Evolutionary conservation across 2,113 vertebrate species (phyloP).

Genomic region (Microcebus griseorufus): DNA sequence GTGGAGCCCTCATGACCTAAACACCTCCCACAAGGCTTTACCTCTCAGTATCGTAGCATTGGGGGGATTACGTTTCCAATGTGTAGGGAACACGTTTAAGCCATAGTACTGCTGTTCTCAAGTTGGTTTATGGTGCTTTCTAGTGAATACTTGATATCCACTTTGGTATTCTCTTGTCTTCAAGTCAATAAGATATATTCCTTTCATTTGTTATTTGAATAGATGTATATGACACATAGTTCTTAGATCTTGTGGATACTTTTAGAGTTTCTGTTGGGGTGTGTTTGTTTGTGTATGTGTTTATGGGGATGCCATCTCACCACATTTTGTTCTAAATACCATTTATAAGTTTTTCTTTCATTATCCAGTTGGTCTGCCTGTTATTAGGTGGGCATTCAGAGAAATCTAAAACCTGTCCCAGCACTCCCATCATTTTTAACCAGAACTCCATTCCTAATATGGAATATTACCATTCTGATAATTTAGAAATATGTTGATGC

Average conservation of each 20-base stretch:
- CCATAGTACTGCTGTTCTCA: neutral
- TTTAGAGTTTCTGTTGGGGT: neutral
- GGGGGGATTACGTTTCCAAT: neutral
- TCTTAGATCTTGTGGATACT: neutral
- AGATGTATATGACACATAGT: neutral
- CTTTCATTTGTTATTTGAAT: neutral
- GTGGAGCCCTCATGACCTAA: neutral
- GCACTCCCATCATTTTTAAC: neutral
- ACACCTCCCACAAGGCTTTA: neutral
- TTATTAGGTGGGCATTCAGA: neutral
- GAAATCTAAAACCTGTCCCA: neutral
- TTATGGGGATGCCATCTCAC: neutral
- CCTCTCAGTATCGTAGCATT: neutral
- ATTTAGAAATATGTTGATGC: neutral
- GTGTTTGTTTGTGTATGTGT: neutral
- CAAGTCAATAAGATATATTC: neutral
- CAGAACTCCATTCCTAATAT: neutral
- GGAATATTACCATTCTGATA: neutral
- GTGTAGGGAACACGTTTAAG: neutral
- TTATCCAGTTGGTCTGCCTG: neutral
- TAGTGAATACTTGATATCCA: neutral
- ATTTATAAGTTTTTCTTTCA: neutral
- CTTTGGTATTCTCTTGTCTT: neutral
- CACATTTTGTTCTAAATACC: neutral
- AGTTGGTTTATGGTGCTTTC: neutral